Evolutionary conservation across 2,113 vertebrate genomes (phyloP).

Genomic region (Girardinichthys multiradiatus): DNA sequence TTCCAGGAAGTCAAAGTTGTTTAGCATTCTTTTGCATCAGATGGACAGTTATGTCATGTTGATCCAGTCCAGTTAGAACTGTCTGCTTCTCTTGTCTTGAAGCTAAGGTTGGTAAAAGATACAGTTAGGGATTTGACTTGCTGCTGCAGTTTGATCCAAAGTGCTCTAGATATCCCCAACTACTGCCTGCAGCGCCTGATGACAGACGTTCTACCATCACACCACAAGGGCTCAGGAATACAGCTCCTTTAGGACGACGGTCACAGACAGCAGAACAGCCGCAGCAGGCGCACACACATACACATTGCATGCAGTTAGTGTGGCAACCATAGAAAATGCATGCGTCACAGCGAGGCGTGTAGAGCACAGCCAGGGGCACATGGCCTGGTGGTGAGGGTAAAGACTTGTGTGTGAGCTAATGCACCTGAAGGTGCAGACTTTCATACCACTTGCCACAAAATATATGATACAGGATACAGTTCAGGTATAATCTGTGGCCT

Average conservation of each 20-base stretch:
- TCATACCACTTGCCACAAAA: background rate
- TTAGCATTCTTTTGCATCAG: no score
- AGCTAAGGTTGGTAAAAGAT: background rate
- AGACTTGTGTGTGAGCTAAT: background rate
- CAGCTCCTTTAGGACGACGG: background rate
- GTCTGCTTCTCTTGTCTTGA: background rate
- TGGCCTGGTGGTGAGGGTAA: background rate
- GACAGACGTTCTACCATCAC: conserved; percentile 8
- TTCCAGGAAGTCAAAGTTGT: no score
- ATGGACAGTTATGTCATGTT: background rate
- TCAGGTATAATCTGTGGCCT: background rate
- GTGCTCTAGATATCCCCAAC: background rate
- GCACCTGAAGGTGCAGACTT: background rate
- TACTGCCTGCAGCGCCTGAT: background rate
- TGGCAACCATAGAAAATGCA: background rate
- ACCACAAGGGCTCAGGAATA: background rate
- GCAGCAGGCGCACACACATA: background rate
- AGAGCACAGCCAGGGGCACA: background rate
- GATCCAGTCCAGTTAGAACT: background rate
- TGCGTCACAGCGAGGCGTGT: background rate
- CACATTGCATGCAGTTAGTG: background rate
- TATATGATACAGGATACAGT: background rate
- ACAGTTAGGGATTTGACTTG: background rate
- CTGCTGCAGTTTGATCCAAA: background rate
- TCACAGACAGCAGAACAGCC: background rate